These are phyloP conservation scores for Ochlodes sylvanus DNA, from an alignment of 2,888 invertebrate genomes.

Conservation along the genomic window DNA sequence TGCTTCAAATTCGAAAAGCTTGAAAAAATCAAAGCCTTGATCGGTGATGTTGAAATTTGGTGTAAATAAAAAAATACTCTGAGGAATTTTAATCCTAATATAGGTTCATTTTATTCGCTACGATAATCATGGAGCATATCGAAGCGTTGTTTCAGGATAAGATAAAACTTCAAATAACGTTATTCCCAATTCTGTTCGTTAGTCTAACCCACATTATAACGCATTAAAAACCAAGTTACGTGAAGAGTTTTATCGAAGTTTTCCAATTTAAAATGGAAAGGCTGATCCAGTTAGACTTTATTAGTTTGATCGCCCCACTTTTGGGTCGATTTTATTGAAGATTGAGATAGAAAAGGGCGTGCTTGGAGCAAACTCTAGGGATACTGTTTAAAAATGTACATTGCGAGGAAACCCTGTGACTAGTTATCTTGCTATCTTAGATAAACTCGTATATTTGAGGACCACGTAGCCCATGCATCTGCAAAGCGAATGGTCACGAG, in stretches of 20 bases:
- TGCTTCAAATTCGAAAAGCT: no score
- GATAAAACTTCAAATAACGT: slow-evolving; percentile 3
- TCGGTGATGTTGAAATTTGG: neutral
- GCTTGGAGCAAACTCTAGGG: neutral
- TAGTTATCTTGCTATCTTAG: neutral
- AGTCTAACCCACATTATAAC: slow-evolving; percentile 9
- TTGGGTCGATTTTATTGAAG: slow-evolving; percentile 10
- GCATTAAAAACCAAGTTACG: slow-evolving; percentile 6
- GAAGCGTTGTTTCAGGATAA: neutral
- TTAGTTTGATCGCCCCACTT: slow-evolving; percentile 7
- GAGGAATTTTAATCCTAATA: neutral
- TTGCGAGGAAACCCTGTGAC: neutral
- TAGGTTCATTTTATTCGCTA: neutral
- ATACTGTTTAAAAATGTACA: neutral
- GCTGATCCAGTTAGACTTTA: slow-evolving; percentile 7
- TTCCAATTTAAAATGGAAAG: slow-evolving; percentile 13
- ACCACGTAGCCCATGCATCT: no score
- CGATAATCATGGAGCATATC: slow-evolving; percentile 1
- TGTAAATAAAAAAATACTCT: neutral
- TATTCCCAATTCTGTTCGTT: slow-evolving; percentile 2
- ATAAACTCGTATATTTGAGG: no score
- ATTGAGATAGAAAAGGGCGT: neutral
- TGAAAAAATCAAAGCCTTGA: no score
- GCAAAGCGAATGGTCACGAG: no score
- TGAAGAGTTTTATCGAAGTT: slow-evolving; percentile 12